Evolutionary conservation across 2,888 invertebrate species (phyloP), one percentile per base, ranked within the genome.

Genomic region (Blastobasis adustella): DNA sequence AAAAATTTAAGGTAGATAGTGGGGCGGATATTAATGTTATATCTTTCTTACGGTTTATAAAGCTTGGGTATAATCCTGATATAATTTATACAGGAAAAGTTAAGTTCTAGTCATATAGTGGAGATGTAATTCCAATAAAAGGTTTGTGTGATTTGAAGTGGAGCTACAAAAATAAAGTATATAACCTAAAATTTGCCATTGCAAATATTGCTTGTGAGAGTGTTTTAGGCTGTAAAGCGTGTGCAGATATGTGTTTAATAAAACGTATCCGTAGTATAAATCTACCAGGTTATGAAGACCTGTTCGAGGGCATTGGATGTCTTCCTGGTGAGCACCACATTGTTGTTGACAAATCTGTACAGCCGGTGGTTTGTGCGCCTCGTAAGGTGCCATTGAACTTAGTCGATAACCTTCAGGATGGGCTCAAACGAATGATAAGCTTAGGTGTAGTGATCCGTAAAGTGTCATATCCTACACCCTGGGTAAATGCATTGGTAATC

Each of bases 381-480:
- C 53, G 58, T 6, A 58, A 56, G 36, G 50, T 58, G 9, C 55
- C 54, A 6, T 4, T 50, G 38, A 44, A 45, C 45, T 6, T 47
- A 36, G 6, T 52, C 37, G 6, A 50, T 23, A 10, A 54, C n/a
- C 46, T 50, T 37, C 46, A 41, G n/a, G 42, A 41, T 10, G 50
- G 46, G 46, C 46, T 50, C 9, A 46, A 55, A 49, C 43, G 53
- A 4, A 54, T 58, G 55, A 38, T 40, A 9, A 5, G 53, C 6
- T 9, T 57, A 40, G 54, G 52, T n/a, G n/a, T n/a, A 4, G 54
- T 57, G 9, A 53, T 55, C 10, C 49, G 46, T 49, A 55, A 52
- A 43, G 58, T 60, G 3, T n/a, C 37, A 10, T 51, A 58, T 42
- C 57, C 60, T 6, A 60, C 58, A 9, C 44, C 47, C 1, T 60